These are phyloP conservation scores for Cyanoderma ruficeps DNA, from an alignment of 2,113 vertebrate genomes.

Conservation along the genomic window DNA sequence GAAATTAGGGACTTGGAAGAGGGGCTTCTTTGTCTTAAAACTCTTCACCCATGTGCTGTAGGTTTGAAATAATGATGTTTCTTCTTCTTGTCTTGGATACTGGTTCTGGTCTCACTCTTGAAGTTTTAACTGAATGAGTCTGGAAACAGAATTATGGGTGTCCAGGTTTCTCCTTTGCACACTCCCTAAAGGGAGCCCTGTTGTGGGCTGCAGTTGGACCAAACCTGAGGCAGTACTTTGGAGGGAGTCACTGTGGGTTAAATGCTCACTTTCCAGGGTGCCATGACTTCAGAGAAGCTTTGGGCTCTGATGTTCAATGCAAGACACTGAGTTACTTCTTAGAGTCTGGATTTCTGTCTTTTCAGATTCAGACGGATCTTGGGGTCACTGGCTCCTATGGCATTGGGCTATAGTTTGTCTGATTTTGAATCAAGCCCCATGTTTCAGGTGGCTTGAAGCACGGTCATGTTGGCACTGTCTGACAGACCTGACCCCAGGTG, in stretches of 20 bases:
- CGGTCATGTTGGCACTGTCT: rapidly evolving
- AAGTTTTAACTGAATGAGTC: background rate
- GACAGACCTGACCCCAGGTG: background rate
- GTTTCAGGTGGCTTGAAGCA: background rate
- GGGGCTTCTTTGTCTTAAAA: background rate
- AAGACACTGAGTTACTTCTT: background rate
- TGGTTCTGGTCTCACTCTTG: background rate
- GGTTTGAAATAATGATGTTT: background rate
- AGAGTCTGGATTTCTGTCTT: background rate
- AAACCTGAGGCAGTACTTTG: background rate
- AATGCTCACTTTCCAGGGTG: background rate
- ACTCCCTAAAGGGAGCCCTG: background rate
- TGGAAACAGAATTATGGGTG: background rate
- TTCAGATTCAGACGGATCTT: background rate
- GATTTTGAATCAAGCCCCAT: background rate
- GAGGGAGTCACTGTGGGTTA: background rate
- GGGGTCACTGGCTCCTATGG: background rate
- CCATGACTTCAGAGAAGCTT: background rate
- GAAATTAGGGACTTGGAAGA: background rate
- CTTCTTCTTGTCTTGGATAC: background rate
- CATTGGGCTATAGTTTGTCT: background rate
- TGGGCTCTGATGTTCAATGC: background rate
- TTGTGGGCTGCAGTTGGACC: background rate
- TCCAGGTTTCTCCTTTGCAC: background rate
- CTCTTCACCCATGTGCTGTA: background rate